Base-by-base conservation (phyloP, 2,797 vertebrate genomes). In the Anomalospiza imberbis region DNA sequence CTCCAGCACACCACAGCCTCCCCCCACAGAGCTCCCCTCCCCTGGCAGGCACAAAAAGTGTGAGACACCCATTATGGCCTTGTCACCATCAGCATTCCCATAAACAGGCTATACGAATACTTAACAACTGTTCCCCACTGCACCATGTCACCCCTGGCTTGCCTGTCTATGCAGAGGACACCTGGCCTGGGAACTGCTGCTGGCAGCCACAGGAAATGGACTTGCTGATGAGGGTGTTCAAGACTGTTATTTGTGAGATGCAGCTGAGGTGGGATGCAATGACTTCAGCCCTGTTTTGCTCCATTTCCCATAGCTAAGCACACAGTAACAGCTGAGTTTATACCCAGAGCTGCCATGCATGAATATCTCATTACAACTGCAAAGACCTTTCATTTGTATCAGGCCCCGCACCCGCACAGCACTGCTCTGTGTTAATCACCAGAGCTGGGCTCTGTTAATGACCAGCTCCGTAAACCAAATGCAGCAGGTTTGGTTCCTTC, bases 291-390 rank as follows among this genome's bases (percentile, higher is more conserved):
- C 81, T 8, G 89, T 42, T 87, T 66, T 68, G 79, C 96, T 91
- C 94, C 91, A 94, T 97, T 97, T 95, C 75, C 94, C 76, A 10
- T 5, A 45, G 89, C 83, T 96, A 95, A 95, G 58, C 85, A 78
- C 57, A 92, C 68, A 86, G 83, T 93, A 93, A 84, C 92, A 88
- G 73, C 82, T 81, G 53, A 82, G 94, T 92, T 96, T 73, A 87
- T 83, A 80, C 71, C 85, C 2, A 3, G 76, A 16, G 88, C 88
- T 91, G 68, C 93, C 95, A 88, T 67, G 93, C 95, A 76, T 75
- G 85, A 93, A 73, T 67, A 92, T 85, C 94, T 97, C 96, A 91
- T 92, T 89, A 80, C 63, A 93, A 89, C 63, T 40, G 67, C 55
- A 34, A 88, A 66, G 94, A 76, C 63, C 87, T 94, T 89, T 82